Conservation (phyloP, 2,113 vertebrate species). For the Melanerpes aurifrons region DNA sequence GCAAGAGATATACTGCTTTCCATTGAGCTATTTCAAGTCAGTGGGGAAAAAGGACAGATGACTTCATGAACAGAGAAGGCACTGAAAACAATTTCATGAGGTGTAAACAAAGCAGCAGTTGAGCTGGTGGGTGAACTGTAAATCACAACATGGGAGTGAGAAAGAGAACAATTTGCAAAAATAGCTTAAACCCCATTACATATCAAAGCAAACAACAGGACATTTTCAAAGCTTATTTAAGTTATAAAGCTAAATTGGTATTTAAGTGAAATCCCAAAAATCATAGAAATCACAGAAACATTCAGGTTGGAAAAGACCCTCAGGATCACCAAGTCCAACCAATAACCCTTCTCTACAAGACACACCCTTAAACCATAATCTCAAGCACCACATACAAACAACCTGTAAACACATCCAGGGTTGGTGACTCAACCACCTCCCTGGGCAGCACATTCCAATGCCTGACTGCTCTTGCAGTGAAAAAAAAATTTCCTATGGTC, state of each 20-base stretch:
- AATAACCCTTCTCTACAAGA: too few species aligned
- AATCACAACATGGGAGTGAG: not conserved
- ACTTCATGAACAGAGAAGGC: not conserved
- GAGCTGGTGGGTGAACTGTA: constrained; percentile 15
- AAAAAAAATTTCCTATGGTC: too few species aligned
- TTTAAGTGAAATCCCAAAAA: not conserved
- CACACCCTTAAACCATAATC: too few species aligned
- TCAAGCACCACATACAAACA: too few species aligned
- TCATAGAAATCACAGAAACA: too few species aligned
- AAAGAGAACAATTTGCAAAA: constrained; percentile 6
- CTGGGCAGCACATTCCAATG: too few species aligned
- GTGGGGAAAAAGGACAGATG: not conserved
- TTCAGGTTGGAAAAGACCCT: too few species aligned
- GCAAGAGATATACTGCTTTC: not conserved
- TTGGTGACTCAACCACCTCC: too few species aligned
- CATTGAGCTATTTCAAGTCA: constrained; percentile 6
- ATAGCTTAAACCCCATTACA: not conserved
- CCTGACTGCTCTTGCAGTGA: too few species aligned
- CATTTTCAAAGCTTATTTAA: constrained; percentile 2
- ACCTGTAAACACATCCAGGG: too few species aligned
- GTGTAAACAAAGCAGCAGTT: constrained; percentile 15
- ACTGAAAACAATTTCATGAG: constrained; percentile 21
- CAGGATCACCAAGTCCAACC: too few species aligned
- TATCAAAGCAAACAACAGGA: not conserved
- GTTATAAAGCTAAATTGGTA: not conserved